These are phyloP conservation scores for Raja brachyura DNA, from an alignment of 2,113 vertebrate genomes.

Conservation along the genomic window DNA sequence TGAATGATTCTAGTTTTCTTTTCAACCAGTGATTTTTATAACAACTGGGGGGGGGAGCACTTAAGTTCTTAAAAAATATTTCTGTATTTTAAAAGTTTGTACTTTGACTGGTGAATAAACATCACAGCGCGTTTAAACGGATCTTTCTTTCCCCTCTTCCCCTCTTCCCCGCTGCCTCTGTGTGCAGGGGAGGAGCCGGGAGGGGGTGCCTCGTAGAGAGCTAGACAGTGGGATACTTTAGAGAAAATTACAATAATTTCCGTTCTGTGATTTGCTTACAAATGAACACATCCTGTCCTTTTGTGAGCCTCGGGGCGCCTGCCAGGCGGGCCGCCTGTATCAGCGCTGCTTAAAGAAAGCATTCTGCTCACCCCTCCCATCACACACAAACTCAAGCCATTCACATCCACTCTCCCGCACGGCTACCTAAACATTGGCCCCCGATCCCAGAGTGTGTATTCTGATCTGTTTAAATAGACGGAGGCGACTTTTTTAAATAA, in stretches of 20 bases:
- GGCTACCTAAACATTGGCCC: conserved; percentile 25
- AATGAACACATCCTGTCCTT: conserved; percentile 94
- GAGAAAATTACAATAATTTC: conserved; percentile 92
- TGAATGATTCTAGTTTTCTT: background rate
- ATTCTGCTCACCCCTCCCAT: conserved; percentile 32
- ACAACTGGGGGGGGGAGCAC: background rate
- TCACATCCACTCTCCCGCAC: conserved; percentile 38
- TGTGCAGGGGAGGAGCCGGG: background rate
- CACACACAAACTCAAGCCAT: conserved; percentile 27
- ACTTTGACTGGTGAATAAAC: conserved; percentile 18
- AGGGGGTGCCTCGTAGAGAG: conserved; percentile 42
- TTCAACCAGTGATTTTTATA: background rate
- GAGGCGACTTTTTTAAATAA: background rate
- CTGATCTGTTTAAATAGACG: conserved; percentile 12
- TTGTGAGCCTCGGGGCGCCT: conserved; percentile 70
- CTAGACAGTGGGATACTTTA: conserved; percentile 63
- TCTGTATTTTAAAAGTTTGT: conserved; percentile 14
- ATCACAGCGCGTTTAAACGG: background rate
- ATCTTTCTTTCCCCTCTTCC: background rate
- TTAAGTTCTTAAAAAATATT: background rate
- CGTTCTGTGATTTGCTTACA: conserved; percentile 85
- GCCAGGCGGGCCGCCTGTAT: conserved; percentile 55
- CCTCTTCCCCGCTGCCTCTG: conserved; percentile 6
- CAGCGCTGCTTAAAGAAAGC: conserved; percentile 53
- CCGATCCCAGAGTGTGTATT: background rate